Evolutionary conservation across 2,113 vertebrate genomes (phyloP).

Genomic region (Ramphastos sulfuratus): DNA sequence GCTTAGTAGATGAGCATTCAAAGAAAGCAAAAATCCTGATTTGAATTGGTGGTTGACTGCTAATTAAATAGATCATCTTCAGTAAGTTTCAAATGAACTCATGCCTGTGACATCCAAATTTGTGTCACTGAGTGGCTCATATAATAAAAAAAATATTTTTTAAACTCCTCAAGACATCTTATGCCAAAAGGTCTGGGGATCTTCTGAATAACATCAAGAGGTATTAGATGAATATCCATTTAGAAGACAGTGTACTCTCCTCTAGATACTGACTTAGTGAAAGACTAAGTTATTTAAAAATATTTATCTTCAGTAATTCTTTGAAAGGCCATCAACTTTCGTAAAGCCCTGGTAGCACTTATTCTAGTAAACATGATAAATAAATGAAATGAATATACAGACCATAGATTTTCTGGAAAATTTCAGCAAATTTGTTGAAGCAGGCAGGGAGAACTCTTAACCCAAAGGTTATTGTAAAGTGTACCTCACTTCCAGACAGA

Average conservation of each 20-base stretch:
- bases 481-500: neutral
- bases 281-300: neutral
- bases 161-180: neutral
- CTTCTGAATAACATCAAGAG: neutral
- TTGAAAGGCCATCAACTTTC: neutral
- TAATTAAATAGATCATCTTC: neutral
- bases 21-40: neutral
- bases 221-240: neutral
- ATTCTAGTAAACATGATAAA: neutral
- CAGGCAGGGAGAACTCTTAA: neutral
- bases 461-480: neutral
- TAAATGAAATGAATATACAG: neutral
- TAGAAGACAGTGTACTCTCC: neutral
- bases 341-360: neutral
- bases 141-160: neutral
- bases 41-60: neutral
- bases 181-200: neutral
- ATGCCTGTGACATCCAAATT: neutral
- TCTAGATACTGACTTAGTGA: neutral
- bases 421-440: neutral
- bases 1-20: neutral
- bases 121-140: neutral
- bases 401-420: neutral
- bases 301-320: slow-evolving; percentile 5
- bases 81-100: neutral